Base-by-base conservation (phyloP, 2,797 vertebrate genomes). In the Masticophis lateralis region DNA sequence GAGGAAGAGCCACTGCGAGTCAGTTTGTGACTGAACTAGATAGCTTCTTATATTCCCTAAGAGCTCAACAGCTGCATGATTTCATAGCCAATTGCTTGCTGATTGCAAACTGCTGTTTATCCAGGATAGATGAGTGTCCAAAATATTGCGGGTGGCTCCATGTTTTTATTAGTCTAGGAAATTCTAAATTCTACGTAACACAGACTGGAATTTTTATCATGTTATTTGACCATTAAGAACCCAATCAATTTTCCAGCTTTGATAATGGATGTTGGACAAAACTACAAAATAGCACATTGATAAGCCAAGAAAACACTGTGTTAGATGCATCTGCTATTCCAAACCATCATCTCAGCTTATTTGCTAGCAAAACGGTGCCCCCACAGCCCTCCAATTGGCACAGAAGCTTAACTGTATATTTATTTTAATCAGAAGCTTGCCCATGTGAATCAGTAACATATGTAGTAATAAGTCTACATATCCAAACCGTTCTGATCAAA, bases 401-500 rank as follows among this genome's bases (percentile, higher is more conserved):
- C 61, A 63, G 89, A 47, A 51, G 90, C 66, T 47, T 20, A 61
- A 51, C 11, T 32, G 66, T 74, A 83, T 51, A 56, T 57, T 63
- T 63, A 18, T 59, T 61, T 61, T 61, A 92, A 66, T 88, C 86
- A 59, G 86, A 56, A 56, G 66, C 63, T 83, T 86, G 69, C 37
- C 79, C 66, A 86, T 47, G 59, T 47, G 61, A 61, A 89, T 66
- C 66, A 92, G 47, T 86, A 61, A 90, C 47, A 56, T 55, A 22
- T 56, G 86, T 55, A 27, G 43, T 83, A 93, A 93, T 90, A 89
- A 60, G 56, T 79, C 22, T 25, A 2, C 56, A 57, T 83, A 90
- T 66, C 66, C 86, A 63, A 94, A 88, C 47, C 86, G 37, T 55
- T 87, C 61, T 91, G 91, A 91, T 91, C 88, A 66, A 59, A 86